phyloP scores from a whole-genome alignment of 2,113 vertebrate genomes.

The Cettia cetti region DNA sequence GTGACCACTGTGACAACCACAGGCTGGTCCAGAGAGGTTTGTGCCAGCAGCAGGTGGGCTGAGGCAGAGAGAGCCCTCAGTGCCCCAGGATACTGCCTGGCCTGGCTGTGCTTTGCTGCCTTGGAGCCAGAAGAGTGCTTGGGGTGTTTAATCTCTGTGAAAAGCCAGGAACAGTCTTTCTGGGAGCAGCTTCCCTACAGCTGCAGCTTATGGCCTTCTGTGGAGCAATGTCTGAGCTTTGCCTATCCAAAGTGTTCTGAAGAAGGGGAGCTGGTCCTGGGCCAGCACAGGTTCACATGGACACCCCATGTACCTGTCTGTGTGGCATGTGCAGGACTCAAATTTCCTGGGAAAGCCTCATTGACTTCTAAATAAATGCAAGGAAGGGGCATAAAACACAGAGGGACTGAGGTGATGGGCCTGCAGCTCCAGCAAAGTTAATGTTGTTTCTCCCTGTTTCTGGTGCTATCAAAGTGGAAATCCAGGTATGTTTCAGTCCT shows the following conservation, averaged over 20 bases:
- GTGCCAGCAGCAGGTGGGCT: not conserved
- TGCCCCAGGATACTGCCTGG: not conserved
- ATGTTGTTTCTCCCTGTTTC: not conserved
- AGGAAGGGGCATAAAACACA: not conserved
- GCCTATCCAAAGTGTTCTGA: rapidly evolving
- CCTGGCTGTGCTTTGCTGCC: not conserved
- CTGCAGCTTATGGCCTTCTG: not conserved
- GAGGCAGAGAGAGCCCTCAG: not conserved
- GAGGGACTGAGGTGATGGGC: not conserved
- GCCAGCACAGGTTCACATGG: rapidly evolving
- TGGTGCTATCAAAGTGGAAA: not conserved
- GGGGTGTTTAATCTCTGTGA: not conserved
- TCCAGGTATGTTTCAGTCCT: not conserved
- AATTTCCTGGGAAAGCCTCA: not conserved
- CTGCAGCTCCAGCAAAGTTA: not conserved
- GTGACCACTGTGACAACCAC: rapidly evolving
- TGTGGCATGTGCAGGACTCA: not conserved
- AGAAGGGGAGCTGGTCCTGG: not conserved
- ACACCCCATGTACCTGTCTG: not conserved
- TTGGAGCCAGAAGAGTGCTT: not conserved
- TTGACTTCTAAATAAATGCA: not conserved
- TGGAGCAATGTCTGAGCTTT: rapidly evolving
- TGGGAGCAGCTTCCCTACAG: not conserved
- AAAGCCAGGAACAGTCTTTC: not conserved
- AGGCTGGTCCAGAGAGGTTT: not conserved